phyloP scores from a whole-genome alignment of 2,113 vertebrate species.

The Carollia perspicillata region DNA sequence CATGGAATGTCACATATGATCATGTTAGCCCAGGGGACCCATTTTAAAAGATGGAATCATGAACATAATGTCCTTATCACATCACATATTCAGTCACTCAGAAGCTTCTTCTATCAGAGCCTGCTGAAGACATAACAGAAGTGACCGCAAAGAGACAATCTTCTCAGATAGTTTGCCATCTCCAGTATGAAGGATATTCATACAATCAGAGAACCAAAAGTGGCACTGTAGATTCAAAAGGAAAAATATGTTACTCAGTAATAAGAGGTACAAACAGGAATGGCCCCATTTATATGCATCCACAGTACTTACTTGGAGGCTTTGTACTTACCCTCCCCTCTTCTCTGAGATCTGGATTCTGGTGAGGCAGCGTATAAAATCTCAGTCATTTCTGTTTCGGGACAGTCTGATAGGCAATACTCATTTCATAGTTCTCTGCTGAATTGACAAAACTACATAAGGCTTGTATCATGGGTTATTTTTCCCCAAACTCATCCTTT shows the following conservation, averaged over 20 bases:
- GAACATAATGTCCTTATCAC: not conserved
- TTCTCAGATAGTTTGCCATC: not conserved
- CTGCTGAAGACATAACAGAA: not conserved
- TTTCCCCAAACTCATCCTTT: not conserved
- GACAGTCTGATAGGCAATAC: not conserved
- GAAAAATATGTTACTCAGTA: not conserved
- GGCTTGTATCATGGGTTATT: not conserved
- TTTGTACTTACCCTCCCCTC: not conserved
- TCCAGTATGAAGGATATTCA: not conserved
- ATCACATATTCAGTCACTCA: not conserved
- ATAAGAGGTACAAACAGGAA: not conserved
- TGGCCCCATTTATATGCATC: not conserved
- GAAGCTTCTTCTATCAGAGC: not conserved
- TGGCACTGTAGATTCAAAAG: not conserved
- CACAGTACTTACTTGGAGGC: not conserved
- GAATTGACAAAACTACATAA: not conserved
- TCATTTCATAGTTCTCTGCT: not conserved
- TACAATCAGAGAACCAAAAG: not conserved
- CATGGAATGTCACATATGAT: not conserved
- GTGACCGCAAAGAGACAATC: not conserved
- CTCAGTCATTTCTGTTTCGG: not conserved
- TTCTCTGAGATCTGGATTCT: not conserved
- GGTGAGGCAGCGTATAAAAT: not conserved
- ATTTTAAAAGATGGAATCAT: not conserved
- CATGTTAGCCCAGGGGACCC: not conserved